Percentiles rank a stretch among this genome's conserved stretches.
Evolutionary conservation across 2,113 vertebrate species (phyloP).

Genomic region (Antechinus flavipes): DNA sequence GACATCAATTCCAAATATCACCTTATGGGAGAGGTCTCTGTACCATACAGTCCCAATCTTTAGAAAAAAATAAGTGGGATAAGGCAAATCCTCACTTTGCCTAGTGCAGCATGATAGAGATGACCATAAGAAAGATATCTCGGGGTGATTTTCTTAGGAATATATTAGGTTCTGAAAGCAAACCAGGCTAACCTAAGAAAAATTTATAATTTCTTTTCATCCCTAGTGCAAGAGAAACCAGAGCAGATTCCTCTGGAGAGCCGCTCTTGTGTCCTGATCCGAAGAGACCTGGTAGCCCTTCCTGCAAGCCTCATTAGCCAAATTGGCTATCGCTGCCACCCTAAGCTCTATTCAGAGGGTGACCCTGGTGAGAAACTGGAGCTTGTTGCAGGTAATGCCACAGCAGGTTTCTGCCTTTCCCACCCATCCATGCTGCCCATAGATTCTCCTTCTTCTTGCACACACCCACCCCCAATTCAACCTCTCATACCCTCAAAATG

Average conservation of each 20-base stretch:
- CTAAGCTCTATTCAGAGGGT: constrained; percentile 98
- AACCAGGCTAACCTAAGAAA: not conserved
- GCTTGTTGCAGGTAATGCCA: constrained; percentile 92
- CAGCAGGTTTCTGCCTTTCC: fast-evolving
- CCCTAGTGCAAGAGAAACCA: constrained; percentile 89
- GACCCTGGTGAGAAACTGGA: constrained; percentile 99
- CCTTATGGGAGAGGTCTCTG: not conserved
- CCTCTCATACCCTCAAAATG: not conserved
- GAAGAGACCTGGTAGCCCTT: constrained; percentile 95
- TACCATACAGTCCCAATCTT: not conserved
- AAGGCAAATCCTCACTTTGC: not conserved
- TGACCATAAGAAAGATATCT: not conserved
- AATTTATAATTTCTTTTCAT: not conserved
- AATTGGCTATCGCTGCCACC: constrained; percentile 99
- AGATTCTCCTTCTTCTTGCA: not conserved
- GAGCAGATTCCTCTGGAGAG: constrained; percentile 94
- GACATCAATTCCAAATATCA: not conserved
- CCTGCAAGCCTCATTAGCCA: constrained; percentile 98
- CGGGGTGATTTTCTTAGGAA: not conserved
- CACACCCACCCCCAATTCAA: not conserved
- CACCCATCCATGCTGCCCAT: fast-evolving
- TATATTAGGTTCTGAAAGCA: not conserved
- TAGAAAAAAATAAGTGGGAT: not conserved
- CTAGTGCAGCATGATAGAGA: not conserved
- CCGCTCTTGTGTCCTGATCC: constrained; percentile 96